Evolutionary conservation across 2,797 vertebrate genomes (phyloP).

Genomic region (Typhlichthys subterraneus): DNA sequence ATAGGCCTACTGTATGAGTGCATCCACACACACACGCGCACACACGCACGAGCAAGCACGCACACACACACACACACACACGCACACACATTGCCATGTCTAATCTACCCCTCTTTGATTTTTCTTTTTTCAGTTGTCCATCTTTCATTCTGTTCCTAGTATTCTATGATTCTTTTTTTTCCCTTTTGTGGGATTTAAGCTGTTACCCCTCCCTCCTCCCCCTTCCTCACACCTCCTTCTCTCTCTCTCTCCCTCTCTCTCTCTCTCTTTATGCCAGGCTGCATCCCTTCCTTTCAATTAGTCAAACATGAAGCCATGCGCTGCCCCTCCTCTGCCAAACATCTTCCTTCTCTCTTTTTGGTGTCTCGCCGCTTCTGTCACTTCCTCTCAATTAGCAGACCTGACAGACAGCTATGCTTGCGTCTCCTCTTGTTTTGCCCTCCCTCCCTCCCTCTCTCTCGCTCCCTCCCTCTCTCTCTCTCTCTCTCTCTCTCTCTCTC

Average conservation of each 20-base stretch:
- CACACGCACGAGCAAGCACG: not conserved
- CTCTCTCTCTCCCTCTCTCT: constrained; percentile 6
- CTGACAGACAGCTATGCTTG: constrained; percentile 71
- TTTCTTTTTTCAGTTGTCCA: constrained; percentile 75
- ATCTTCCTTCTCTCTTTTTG: constrained; percentile 51
- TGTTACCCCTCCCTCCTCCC: constrained; percentile 18
- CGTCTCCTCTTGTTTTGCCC: constrained; percentile 61
- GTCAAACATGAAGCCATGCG: constrained; percentile 73
- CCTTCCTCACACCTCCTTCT: constrained; percentile 19
- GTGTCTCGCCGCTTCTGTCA: constrained; percentile 75
- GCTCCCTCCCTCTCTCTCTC: constrained; percentile 2
- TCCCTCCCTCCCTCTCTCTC: constrained; percentile 4
- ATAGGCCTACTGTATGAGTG: not conserved
- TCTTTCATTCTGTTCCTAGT: constrained; percentile 66
- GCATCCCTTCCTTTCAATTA: constrained; percentile 81
- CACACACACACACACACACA: not conserved
- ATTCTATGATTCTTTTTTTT: constrained; percentile 42
- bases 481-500: constrained; percentile 13
- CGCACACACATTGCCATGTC: constrained; percentile 54
- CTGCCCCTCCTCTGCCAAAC: constrained; percentile 67
- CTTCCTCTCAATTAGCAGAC: constrained; percentile 78
- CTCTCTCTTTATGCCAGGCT: constrained; percentile 56
- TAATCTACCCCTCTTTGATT: constrained; percentile 73
- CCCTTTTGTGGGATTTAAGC: constrained; percentile 68
- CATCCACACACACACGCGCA: no score